Percentiles rank a stretch among this genome's conserved stretches.
phyloP scores from a whole-genome alignment of 2,113 vertebrate species.

The Galemys pyrenaicus region DNA sequence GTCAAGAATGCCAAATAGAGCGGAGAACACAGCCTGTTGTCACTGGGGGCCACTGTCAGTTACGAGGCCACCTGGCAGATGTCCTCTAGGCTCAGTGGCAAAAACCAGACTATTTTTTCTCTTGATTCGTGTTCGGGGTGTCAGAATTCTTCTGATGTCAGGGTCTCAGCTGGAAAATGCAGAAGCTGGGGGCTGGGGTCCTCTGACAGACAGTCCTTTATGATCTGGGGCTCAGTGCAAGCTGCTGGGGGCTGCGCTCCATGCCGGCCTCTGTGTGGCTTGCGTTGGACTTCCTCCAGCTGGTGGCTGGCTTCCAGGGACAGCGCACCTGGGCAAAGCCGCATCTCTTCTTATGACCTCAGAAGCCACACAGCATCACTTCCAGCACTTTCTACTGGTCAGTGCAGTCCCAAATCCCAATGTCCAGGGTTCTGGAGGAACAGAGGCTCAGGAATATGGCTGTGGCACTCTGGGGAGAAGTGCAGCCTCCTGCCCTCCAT shows the following conservation, averaged over 20 bases:
- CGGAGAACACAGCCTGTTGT: not conserved
- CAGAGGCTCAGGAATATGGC: not conserved
- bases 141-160: not conserved
- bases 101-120: not conserved
- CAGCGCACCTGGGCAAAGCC: not conserved
- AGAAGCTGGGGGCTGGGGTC: not conserved
- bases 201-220: not conserved
- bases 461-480: not conserved
- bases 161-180: not conserved
- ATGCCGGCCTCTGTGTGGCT: not conserved
- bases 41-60: not conserved
- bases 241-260: not conserved
- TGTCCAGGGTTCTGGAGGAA: not conserved
- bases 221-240: fast-evolving
- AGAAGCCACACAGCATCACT: fast-evolving
- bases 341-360: not conserved
- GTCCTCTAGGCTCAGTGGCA: not conserved
- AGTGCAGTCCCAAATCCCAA: not conserved
- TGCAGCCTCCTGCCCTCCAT: not conserved
- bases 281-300: not conserved
- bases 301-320: not conserved
- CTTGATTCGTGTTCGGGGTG: not conserved
- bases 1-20: too few species aligned
- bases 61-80: not conserved
- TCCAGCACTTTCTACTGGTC: fast-evolving